A percentile compares a stretch with the other conserved stretches of the same genome.
phyloP scores from a whole-genome alignment of 1,140 invertebrate species.

The Macrotrachela quadricornifera region DNA sequence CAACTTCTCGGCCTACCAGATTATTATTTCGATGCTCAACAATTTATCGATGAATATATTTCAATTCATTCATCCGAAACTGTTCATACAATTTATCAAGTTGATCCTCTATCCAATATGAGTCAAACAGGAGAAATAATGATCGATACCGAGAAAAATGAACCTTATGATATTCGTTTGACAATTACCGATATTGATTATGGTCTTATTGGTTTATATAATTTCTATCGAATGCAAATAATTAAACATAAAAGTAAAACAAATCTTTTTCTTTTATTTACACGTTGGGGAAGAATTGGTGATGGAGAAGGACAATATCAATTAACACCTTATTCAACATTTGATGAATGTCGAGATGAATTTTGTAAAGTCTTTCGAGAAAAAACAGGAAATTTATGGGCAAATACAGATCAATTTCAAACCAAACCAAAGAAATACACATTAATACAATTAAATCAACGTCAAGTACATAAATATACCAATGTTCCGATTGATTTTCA shows the following conservation, averaged over 20 bases:
- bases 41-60: too few species aligned
- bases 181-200: slow-evolving; percentile 32
- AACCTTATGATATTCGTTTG: slow-evolving; percentile 30
- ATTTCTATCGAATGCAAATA: slow-evolving; percentile 38
- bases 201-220: slow-evolving; percentile 32
- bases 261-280: slow-evolving; percentile 34
- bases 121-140: too few species aligned
- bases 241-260: slow-evolving; percentile 29
- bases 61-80: too few species aligned
- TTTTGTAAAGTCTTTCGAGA: slow-evolving; percentile 35
- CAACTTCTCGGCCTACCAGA: too few species aligned
- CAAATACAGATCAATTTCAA: slow-evolving; percentile 15
- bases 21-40: too few species aligned
- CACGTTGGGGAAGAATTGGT: slow-evolving; percentile 36
- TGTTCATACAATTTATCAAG: too few species aligned
- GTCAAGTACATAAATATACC: neutral
- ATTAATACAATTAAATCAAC: slow-evolving; percentile 20
- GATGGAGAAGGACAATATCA: slow-evolving; percentile 31
- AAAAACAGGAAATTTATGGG: slow-evolving; percentile 36
- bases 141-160: too few species aligned
- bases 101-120: too few species aligned
- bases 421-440: slow-evolving; percentile 31
- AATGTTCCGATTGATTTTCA: slow-evolving; percentile 1
- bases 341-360: slow-evolving; percentile 32
- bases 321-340: slow-evolving; percentile 31